These are phyloP conservation scores for Hemicrepidius hirtus DNA, from an alignment of 2,888 invertebrate genomes.

Conservation along the genomic window DNA sequence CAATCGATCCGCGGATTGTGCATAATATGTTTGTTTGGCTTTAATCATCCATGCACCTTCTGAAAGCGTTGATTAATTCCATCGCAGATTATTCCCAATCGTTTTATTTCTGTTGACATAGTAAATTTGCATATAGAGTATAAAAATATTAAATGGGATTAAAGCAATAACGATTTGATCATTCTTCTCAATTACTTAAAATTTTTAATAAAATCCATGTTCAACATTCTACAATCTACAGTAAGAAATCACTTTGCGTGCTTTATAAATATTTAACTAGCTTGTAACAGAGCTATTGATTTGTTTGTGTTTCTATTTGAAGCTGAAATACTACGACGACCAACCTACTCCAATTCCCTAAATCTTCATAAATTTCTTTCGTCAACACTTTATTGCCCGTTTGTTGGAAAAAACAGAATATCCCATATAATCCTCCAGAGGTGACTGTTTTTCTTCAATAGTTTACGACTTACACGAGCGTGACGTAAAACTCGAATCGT, in stretches of 20 bases:
- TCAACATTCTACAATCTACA: no score
- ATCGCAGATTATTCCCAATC: no score
- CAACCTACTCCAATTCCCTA: conserved; percentile 19
- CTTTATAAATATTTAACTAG: neutral
- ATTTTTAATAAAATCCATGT: no score
- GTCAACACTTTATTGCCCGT: conserved; percentile 23
- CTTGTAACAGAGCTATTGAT: conserved; percentile 5
- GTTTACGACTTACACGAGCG: conserved; percentile 1
- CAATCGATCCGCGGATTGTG: no score
- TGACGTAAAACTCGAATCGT: neutral
- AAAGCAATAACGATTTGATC: no score
- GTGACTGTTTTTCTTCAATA: conserved; percentile 9
- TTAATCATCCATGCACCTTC: no score
- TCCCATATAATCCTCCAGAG: conserved; percentile 8
- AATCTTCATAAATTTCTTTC: conserved; percentile 29
- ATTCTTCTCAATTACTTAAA: no score
- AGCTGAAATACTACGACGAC: conserved; percentile 10
- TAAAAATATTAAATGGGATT: no score
- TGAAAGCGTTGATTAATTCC: no score
- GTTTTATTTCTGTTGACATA: no score
- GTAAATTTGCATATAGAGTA: no score
- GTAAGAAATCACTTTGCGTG: neutral
- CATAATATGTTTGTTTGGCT: no score
- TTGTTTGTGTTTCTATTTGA: conserved; percentile 19
- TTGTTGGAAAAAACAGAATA: conserved; percentile 28